These are phyloP conservation scores for Planiliza haematocheilus DNA, from an alignment of 2,113 vertebrate species.

Conservation along the genomic window DNA sequence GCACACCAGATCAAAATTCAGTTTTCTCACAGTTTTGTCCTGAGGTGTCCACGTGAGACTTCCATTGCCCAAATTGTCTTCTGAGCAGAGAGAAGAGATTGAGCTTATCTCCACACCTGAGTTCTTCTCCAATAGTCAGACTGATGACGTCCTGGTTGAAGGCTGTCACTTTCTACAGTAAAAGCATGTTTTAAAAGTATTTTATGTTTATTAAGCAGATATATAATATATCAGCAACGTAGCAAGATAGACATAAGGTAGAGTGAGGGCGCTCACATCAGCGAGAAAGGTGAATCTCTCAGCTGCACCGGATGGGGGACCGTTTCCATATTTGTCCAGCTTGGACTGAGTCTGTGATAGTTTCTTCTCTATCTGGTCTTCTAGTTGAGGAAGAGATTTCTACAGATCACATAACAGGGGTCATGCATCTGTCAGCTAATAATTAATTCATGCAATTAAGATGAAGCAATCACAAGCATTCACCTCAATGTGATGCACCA, in stretches of 20 bases:
- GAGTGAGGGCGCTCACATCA: slow-evolving; percentile 67
- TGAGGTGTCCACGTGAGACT: fast-evolving
- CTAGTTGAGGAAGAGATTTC: slow-evolving; percentile 80
- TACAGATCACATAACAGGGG: slow-evolving; percentile 31
- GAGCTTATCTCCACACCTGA: slow-evolving; percentile 13
- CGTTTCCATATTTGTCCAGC: slow-evolving; percentile 77
- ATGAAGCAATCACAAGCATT: not conserved
- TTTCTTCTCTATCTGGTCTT: slow-evolving; percentile 81
- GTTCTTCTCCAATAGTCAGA: slow-evolving; percentile 84
- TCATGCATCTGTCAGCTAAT: not conserved
- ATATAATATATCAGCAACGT: not conserved
- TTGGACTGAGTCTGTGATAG: slow-evolving; percentile 72
- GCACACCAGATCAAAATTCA: not conserved
- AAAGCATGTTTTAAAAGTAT: not conserved
- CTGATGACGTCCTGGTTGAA: slow-evolving; percentile 83
- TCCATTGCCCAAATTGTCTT: slow-evolving; percentile 82
- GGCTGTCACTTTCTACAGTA: slow-evolving; percentile 83
- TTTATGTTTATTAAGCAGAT: slow-evolving; percentile 3
- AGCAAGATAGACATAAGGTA: not conserved
- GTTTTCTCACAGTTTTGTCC: slow-evolving; percentile 75
- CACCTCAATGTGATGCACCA: slow-evolving; percentile 83
- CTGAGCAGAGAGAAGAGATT: slow-evolving; percentile 85
- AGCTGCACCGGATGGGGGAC: slow-evolving; percentile 69
- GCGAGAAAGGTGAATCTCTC: slow-evolving; percentile 76
- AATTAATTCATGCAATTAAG: fast-evolving